phyloP scores from a whole-genome alignment of 2,888 invertebrate genomes.

The Callyntrura sp. region DNA sequence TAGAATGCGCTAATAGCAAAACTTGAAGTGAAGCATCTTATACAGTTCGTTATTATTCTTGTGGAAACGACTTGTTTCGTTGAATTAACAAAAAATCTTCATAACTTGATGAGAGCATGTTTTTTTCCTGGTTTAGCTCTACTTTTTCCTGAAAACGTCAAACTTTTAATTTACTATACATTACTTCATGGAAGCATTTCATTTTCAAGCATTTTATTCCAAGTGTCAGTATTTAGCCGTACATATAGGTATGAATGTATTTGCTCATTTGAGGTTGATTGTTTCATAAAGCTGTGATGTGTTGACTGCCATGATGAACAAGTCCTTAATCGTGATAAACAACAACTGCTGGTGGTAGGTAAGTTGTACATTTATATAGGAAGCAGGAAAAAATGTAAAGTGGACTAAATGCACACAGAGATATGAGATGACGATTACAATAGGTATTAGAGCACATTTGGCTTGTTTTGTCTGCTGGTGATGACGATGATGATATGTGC shows the following conservation, averaged over 20 bases:
- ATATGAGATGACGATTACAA: neutral
- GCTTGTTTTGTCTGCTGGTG: constrained; percentile 5
- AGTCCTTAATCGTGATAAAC: neutral
- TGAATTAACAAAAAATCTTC: constrained; percentile 30
- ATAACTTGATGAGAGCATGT: neutral
- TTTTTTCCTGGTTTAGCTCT: neutral
- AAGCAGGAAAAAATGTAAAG: constrained; percentile 37
- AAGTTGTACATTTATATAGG: neutral
- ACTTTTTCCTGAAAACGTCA: neutral
- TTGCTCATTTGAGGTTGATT: neutral
- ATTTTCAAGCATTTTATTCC: no score
- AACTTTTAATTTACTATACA: neutral
- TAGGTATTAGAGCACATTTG: neutral
- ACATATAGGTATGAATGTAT: no score
- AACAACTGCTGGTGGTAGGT: neutral
- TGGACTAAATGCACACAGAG: constrained; percentile 30
- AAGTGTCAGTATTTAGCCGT: no score
- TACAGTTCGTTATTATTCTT: neutral
- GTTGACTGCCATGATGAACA: neutral
- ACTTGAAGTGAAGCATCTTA: constrained; percentile 37
- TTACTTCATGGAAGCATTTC: neutral
- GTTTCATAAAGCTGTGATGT: neutral
- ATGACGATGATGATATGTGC: constrained; percentile 22
- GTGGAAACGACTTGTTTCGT: constrained; percentile 2
- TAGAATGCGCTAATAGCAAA: constrained; percentile 17